Percentiles rank a stretch among this genome's conserved stretches.
phyloP scores from a whole-genome alignment of 2,888 invertebrate species.

The Ecliptopera silaceata region DNA sequence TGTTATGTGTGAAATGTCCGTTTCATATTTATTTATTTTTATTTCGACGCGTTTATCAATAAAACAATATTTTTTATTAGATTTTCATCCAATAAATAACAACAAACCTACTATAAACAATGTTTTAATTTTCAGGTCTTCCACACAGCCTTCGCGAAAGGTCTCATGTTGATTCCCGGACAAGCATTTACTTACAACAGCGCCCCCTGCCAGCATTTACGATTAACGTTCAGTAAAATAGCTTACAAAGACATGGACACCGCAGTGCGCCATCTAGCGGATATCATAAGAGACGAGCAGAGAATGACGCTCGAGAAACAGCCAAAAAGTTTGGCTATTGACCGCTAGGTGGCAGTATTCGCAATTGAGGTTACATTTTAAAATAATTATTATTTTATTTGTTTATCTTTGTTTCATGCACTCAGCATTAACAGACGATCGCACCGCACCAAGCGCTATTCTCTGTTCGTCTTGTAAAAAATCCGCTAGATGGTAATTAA shows the following conservation, averaged over 20 bases:
- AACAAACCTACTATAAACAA: no score
- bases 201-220: constrained; percentile 85
- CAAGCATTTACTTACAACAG: constrained; percentile 86
- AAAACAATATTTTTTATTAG: no score
- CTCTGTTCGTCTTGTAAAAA: no score
- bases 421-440: no score
- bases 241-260: constrained; percentile 85
- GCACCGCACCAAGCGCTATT: no score
- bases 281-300: constrained; percentile 84
- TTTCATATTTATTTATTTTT: no score
- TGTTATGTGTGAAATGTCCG: no score
- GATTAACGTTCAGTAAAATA: constrained; percentile 88
- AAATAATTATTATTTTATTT: not conserved
- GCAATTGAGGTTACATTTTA: not conserved
- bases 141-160: constrained; percentile 84
- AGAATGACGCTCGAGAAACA: constrained; percentile 41
- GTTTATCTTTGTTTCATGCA: no score
- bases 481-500: no score
- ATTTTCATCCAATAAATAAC: no score
- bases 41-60: no score
- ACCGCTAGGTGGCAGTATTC: constrained; percentile 43
- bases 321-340: constrained; percentile 52
- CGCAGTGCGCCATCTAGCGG: constrained; percentile 83
- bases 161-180: constrained; percentile 89
- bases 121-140: constrained; percentile 56